A percentile compares a stretch with the other conserved stretches of the same genome.
These are phyloP conservation scores for Vulpes ferrilata DNA, from an alignment of 2,113 vertebrate species.

Conservation along the genomic window DNA sequence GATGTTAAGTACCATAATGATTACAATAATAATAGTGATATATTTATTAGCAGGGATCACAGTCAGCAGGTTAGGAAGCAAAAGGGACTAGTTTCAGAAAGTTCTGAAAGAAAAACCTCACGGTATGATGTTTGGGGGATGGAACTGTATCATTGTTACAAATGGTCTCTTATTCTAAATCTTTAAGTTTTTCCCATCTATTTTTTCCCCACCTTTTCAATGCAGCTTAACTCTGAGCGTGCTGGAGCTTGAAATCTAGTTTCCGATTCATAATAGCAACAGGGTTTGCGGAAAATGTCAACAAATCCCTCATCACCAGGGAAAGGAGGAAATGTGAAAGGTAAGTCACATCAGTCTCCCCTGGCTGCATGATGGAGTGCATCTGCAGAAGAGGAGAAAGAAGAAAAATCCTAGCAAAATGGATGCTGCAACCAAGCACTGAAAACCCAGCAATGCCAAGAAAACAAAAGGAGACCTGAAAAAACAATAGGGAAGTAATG, in stretches of 20 bases:
- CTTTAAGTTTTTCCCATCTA: conserved; percentile 80
- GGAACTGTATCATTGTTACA: background rate
- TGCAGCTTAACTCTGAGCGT: conserved; percentile 87
- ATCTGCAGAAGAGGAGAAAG: background rate
- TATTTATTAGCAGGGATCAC: background rate
- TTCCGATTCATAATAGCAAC: conserved; percentile 86
- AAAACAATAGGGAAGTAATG: conserved; percentile 63
- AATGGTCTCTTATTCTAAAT: conserved; percentile 69
- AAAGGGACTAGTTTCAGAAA: background rate
- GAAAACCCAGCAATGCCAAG: conserved; percentile 32
- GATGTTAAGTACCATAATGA: background rate
- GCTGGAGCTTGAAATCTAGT: conserved; percentile 88
- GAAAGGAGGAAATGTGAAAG: conserved; percentile 85
- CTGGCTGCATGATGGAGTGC: conserved; percentile 48
- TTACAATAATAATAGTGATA: background rate
- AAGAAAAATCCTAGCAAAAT: conserved; percentile 55
- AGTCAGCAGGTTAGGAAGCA: conserved; percentile 1
- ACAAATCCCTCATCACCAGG: conserved; percentile 85
- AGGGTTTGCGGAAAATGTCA: conserved; percentile 88
- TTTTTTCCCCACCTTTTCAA: conserved; percentile 80
- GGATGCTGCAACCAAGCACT: conserved; percentile 23
- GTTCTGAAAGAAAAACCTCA: conserved; percentile 28
- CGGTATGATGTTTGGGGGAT: background rate
- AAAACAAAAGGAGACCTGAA: conserved; percentile 75
- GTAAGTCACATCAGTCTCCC: conserved; percentile 78